Evolutionary conservation across 2,888 invertebrate genomes (phyloP).

Genomic region (Megastigmus dorsalis): DNA sequence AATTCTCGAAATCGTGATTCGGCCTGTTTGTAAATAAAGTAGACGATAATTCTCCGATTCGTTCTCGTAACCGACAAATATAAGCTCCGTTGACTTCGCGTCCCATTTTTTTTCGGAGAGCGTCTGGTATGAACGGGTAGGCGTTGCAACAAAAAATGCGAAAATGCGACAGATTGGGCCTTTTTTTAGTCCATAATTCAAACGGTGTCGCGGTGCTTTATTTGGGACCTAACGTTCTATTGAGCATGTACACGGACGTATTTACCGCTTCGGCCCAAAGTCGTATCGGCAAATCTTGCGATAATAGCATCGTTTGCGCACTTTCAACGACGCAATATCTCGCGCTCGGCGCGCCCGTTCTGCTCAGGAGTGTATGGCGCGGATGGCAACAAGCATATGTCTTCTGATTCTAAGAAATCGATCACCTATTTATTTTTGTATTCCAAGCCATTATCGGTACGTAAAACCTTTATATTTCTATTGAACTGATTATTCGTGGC

Average conservation of each 20-base stretch:
- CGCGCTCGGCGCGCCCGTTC: conserved; percentile 56
- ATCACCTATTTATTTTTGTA: conserved; percentile 23
- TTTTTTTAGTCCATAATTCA: conserved; percentile 52
- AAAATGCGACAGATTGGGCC: conserved; percentile 48
- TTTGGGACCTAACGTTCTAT: conserved; percentile 43
- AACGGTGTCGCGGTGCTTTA: conserved; percentile 37
- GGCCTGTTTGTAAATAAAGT: conserved; percentile 23
- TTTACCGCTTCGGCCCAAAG: conserved; percentile 56
- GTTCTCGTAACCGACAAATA: conserved; percentile 51
- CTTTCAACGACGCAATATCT: conserved; percentile 57
- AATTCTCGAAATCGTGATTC: conserved; percentile 40
- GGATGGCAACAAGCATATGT: conserved; percentile 53
- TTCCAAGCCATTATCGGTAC: conserved; percentile 47
- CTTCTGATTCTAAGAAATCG: conserved; percentile 30
- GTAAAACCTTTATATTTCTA: conserved; percentile 42
- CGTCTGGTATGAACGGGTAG: conserved; percentile 34
- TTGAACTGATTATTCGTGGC: conserved; percentile 35
- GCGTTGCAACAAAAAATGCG: conserved; percentile 52
- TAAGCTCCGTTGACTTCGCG: conserved; percentile 41
- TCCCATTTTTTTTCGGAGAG: conserved; percentile 53
- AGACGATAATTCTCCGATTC: conserved; percentile 52
- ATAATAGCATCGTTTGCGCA: conserved; percentile 55
- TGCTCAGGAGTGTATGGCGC: conserved; percentile 56
- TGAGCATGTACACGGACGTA: conserved; percentile 42
- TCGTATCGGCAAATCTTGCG: conserved; percentile 38